A percentile compares a stretch with the other conserved stretches of the same genome.
These are phyloP conservation scores for Spizaetus ornatus DNA, from an alignment of 2,113 vertebrate species.

Conservation along the genomic window DNA sequence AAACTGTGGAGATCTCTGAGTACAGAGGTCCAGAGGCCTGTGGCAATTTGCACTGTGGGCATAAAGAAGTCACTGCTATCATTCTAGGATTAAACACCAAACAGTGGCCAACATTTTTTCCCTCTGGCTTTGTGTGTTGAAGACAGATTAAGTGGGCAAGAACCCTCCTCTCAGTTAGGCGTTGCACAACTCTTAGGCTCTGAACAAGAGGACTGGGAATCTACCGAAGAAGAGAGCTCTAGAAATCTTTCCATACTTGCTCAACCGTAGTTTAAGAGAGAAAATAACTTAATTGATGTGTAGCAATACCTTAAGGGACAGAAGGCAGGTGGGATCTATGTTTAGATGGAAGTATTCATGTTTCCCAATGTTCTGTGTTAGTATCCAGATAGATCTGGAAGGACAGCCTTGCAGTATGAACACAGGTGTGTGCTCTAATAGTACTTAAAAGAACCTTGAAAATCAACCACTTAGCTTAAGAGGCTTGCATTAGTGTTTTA, in stretches of 20 bases:
- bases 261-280: background rate
- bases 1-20: background rate
- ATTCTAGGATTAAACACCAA: background rate
- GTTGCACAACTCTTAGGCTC: background rate
- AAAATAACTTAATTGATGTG: background rate
- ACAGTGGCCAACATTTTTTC: background rate
- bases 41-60: background rate
- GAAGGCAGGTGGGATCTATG: background rate
- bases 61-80: background rate
- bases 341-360: background rate
- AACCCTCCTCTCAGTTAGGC: background rate
- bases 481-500: too few relatives aligned
- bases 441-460: background rate
- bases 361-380: background rate
- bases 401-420: background rate
- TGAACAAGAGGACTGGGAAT: background rate
- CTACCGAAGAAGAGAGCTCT: background rate
- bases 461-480: background rate
- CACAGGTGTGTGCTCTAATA: background rate
- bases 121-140: background rate
- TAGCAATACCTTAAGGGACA: background rate
- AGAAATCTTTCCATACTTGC: background rate
- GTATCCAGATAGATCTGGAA: background rate
- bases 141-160: background rate
- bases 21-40: background rate